A percentile compares a stretch with the other conserved stretches of the same genome.
phyloP scores from a whole-genome alignment of 2,888 invertebrate species.

The Drosophila prostipennis region DNA sequence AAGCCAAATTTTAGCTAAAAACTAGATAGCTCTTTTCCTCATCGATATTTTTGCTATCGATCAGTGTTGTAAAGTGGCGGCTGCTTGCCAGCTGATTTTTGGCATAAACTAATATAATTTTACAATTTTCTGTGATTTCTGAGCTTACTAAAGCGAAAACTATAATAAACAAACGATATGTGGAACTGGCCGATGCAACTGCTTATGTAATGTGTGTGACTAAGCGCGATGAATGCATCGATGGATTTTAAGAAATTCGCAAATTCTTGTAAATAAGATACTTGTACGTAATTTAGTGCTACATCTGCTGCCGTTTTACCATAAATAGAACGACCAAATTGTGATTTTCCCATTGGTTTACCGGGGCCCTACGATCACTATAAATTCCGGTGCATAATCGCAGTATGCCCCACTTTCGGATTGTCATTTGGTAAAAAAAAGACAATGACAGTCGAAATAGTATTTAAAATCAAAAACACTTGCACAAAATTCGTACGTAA shows the following conservation, averaged over 20 bases:
- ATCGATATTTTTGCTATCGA: constrained; percentile 1
- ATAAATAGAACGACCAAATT: not conserved
- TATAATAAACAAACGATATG: not conserved
- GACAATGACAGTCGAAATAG: constrained; percentile 15
- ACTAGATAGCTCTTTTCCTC: too few relatives aligned
- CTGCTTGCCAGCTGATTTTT: constrained; percentile 6
- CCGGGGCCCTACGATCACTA: not conserved
- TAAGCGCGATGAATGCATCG: not conserved
- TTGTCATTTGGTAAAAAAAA: constrained; percentile 23
- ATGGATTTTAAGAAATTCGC: constrained; percentile 6
- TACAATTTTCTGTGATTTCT: constrained; percentile 1
- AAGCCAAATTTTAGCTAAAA: too few relatives aligned
- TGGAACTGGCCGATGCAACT: too few relatives aligned
- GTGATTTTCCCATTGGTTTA: not conserved
- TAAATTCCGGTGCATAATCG: constrained; percentile 12
- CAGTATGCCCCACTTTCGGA: constrained; percentile 15
- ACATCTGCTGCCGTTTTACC: not conserved
- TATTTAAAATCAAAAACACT: not conserved
- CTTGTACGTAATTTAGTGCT: not conserved
- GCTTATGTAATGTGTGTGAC: constrained; percentile 3
- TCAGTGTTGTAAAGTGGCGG: not conserved
- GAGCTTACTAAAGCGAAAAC: not conserved
- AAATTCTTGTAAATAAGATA: constrained; percentile 5
- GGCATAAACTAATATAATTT: not conserved
- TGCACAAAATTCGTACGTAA: constrained; percentile 24